phyloP scores from a whole-genome alignment of 2,888 invertebrate species.

The Incurvaria masculella region DNA sequence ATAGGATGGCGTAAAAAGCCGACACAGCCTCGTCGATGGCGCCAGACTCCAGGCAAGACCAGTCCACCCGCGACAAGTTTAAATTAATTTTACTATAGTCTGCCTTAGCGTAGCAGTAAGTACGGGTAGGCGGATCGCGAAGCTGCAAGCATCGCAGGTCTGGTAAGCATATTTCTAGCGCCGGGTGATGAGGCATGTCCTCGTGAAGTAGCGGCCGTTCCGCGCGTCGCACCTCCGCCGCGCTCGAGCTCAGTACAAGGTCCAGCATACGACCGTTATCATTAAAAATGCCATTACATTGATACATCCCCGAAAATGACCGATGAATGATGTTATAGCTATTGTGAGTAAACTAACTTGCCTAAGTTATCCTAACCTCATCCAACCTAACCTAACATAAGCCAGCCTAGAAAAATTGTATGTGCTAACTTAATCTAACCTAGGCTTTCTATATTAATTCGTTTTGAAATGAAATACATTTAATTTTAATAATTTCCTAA shows the following conservation, averaged over 20 bases:
- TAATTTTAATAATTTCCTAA: no score
- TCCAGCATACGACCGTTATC: background rate
- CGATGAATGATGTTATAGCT: no score
- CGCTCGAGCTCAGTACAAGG: background rate
- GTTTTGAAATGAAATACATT: no score
- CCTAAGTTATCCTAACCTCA: no score
- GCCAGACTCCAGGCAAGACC: background rate
- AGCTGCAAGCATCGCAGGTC: background rate
- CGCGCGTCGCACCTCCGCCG: background rate
- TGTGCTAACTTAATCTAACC: no score
- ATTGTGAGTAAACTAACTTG: no score
- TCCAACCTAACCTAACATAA: no score
- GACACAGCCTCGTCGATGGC: no score
- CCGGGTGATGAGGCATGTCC: background rate
- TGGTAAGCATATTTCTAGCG: background rate
- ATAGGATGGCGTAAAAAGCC: no score
- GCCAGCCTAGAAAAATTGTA: no score
- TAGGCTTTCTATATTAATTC: no score
- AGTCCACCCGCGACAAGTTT: background rate
- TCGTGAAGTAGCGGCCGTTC: background rate
- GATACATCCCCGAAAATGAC: background rate
- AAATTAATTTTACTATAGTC: background rate
- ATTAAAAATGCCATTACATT: background rate
- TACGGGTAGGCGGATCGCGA: background rate
- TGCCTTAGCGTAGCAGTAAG: background rate